A percentile compares a stretch with the other conserved stretches of the same genome.
These are phyloP conservation scores for Drosophila paranaensis DNA, from an alignment of 2,888 invertebrate genomes.

Conservation along the genomic window DNA sequence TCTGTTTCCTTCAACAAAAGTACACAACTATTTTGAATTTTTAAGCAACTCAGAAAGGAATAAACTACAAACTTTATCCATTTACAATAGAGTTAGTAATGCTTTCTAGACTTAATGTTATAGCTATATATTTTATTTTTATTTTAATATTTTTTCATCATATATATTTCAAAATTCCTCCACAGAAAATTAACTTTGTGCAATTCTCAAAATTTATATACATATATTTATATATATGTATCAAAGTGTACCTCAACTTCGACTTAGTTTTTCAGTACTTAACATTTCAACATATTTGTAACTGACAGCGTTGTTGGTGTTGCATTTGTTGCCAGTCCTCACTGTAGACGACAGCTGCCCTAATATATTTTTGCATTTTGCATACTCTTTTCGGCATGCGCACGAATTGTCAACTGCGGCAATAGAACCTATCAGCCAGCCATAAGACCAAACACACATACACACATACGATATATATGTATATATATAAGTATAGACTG, in stretches of 20 bases:
- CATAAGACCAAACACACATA: constrained; percentile 11
- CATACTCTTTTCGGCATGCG: constrained; percentile 59
- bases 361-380: constrained; percentile 71
- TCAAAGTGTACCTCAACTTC: constrained; percentile 12
- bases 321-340: constrained; percentile 45
- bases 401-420: constrained; percentile 58
- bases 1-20: background rate
- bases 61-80: too few species aligned
- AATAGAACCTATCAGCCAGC: constrained; percentile 32
- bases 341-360: constrained; percentile 77
- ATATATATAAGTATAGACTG: constrained; percentile 12
- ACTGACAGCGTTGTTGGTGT: constrained; percentile 15
- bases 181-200: background rate
- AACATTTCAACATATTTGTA: constrained; percentile 6
- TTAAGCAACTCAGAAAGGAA: too few species aligned
- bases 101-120: too few species aligned
- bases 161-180: background rate
- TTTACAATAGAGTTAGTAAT: too few species aligned
- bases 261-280: background rate
- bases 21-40: background rate
- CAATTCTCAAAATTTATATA: background rate
- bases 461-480: constrained; percentile 4
- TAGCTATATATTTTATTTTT: background rate
- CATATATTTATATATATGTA: background rate
- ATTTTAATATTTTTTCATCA: too few species aligned